Percentiles rank a stretch among this genome's conserved stretches.
Conservation (phyloP, 2,888 invertebrate species). For the Dendrolimus pini region DNA sequence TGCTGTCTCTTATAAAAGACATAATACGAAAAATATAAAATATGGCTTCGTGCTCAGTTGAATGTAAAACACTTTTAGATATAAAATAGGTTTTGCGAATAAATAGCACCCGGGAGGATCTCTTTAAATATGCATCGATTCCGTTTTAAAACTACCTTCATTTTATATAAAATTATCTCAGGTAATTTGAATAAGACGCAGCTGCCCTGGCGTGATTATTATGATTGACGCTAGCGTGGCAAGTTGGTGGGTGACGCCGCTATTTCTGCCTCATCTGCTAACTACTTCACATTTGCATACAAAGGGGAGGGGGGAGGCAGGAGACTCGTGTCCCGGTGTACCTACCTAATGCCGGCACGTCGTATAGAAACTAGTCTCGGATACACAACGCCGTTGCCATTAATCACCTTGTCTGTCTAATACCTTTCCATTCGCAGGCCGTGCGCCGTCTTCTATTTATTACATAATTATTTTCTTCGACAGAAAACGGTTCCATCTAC, state of each 20-base stretch:
- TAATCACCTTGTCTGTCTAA: conserved; percentile 72
- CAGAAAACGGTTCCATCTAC: conserved; percentile 44
- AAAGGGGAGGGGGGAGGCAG: conserved; percentile 30
- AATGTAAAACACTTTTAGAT: conserved; percentile 8
- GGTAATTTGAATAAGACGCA: conserved; percentile 27
- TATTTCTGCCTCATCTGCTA: conserved; percentile 49
- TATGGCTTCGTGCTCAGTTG: conserved; percentile 36
- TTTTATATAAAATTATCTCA: not conserved
- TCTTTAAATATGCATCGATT: too few relatives aligned
- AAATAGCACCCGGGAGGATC: too few relatives aligned
- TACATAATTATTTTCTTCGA: conserved; percentile 70
- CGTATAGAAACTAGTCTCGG: conserved; percentile 37
- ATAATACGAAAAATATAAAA: conserved; percentile 61
- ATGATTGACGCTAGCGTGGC: conserved; percentile 48
- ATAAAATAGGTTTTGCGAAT: not conserved
- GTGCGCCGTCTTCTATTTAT: conserved; percentile 61
- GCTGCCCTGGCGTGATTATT: conserved; percentile 46
- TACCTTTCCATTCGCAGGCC: conserved; percentile 66
- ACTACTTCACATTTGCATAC: conserved; percentile 65
- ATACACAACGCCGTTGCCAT: conserved; percentile 52
- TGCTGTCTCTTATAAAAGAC: conserved; percentile 49
- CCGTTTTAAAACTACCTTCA: not conserved
- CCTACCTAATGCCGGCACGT: conserved; percentile 21
- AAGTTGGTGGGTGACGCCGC: conserved; percentile 53
- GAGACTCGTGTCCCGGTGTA: conserved; percentile 30